These are phyloP conservation scores for Microcebus murinus DNA, from an alignment of 2,113 vertebrate species.

Conservation along the genomic window DNA sequence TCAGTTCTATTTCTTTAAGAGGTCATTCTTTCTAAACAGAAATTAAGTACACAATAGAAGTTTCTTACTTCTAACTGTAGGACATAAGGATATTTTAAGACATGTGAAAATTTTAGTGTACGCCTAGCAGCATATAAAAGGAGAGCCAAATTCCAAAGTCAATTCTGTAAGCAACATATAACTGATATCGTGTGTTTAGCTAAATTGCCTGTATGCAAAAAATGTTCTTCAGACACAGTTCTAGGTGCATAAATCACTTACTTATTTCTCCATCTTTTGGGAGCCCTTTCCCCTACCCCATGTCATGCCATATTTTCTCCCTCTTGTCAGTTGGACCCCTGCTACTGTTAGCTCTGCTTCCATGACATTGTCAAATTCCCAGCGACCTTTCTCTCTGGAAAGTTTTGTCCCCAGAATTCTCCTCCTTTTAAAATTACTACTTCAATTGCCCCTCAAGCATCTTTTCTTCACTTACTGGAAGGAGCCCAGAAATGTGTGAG, in stretches of 20 bases:
- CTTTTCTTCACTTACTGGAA: background rate
- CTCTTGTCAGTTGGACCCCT: background rate
- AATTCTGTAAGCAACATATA: background rate
- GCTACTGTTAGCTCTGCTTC: background rate
- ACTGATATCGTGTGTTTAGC: too few species aligned
- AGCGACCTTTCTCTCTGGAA: background rate
- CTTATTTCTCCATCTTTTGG: background rate
- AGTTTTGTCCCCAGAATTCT: background rate
- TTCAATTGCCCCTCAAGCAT: background rate
- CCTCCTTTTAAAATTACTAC: background rate
- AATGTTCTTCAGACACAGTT: background rate
- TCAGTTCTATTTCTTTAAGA: background rate
- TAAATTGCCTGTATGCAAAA: background rate
- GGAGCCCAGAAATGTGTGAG: background rate
- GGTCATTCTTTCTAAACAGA: background rate
- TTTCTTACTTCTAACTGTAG: background rate
- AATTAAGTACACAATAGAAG: background rate
- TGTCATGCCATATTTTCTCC: fast-evolving
- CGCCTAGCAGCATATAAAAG: background rate
- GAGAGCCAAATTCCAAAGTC: background rate
- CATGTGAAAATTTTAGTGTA: background rate
- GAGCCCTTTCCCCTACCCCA: background rate
- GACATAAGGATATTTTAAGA: background rate
- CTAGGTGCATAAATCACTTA: background rate
- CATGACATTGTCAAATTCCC: background rate